Evolutionary conservation across 2,113 vertebrate species (phyloP).

Genomic region (Chaetops frenatus): DNA sequence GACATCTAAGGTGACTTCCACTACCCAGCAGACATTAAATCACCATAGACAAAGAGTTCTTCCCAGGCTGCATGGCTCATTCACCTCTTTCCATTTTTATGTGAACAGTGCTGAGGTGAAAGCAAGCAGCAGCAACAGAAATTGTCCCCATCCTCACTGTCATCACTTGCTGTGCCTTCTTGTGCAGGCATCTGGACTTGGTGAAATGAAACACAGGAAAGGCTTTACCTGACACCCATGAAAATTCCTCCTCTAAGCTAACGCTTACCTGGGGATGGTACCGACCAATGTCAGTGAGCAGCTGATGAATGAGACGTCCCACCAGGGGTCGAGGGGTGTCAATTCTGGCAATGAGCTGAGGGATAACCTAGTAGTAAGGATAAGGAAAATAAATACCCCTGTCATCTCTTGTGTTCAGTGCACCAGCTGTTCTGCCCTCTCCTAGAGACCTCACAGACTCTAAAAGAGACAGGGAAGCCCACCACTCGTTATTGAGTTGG

Average conservation of each 20-base stretch:
- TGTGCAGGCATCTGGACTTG: background rate
- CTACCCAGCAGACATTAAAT: background rate
- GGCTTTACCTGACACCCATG: background rate
- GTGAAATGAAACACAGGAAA: background rate
- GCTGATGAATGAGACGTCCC: slow-evolving; percentile 95
- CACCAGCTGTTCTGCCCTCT: background rate
- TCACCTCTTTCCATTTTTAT: background rate
- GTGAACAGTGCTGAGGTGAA: background rate
- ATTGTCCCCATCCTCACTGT: background rate
- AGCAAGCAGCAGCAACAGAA: background rate
- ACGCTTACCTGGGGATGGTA: slow-evolving; percentile 90
- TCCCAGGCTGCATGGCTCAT: background rate
- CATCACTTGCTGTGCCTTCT: background rate
- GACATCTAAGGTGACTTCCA: background rate
- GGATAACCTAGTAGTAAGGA: slow-evolving; percentile 82
- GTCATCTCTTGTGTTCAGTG: background rate
- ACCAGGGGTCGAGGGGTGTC: slow-evolving; percentile 93
- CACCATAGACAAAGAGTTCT: background rate
- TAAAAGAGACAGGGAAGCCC: background rate
- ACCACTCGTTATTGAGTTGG: background rate
- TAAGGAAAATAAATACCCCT: background rate
- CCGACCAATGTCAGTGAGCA: slow-evolving; percentile 94
- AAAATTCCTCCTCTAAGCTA: background rate
- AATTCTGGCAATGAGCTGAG: slow-evolving; percentile 96
- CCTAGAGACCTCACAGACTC: background rate